Evolutionary conservation across 2,888 invertebrate species (phyloP), one percentile per base, ranked within the genome.

Genomic region (Sinelater perroti): DNA sequence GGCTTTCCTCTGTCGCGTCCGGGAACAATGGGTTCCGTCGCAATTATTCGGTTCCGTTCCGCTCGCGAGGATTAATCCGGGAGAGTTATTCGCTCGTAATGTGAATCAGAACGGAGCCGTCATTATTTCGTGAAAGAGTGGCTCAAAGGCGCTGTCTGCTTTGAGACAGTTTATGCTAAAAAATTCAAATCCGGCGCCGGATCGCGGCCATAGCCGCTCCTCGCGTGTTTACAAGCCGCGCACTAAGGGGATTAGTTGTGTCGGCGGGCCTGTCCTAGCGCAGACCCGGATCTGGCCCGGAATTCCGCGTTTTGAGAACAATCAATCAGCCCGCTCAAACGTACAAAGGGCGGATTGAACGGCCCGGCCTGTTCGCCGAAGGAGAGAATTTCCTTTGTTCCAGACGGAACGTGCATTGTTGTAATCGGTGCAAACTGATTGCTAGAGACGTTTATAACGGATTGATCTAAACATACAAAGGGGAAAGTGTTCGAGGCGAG

Each of bases 31-130:
- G 62, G 45, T 56, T 56, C 57, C 61, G 60, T 63, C 62, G 61
- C 65, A 65, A 64, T 65, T 64, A 65, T 63, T 62, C 62, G 62
- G 55, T 65, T 65, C 65, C 63, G 63, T 60, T 63, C 62, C 61
- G 59, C 50, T 62, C 63, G 60, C 57, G 62, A 61, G 62, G 61
- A 63, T 65, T 65, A 62, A 65, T 65, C 62, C 63, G 55, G 56
- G 47, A 60, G 61, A 58, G 59, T 59, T 61, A 63, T 62, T 59
- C 63, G 60, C 57, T 58, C 60, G 56, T 57, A 60, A 63, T 61
- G 61, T 59, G 53, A 62, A 56, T 63, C 62, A 55, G 61, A 54
- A 58, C 56, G 36, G 42, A 61, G 60, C 56, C 56, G 53, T 60
- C 55, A 59, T 60, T 62, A 57, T 52, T 57, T 52, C 53, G 47